Percentiles rank a stretch among this genome's conserved stretches.
phyloP scores from a whole-genome alignment of 37 sponge, comb jelly and placozoan genomes.

The Diacarnus erythraeanus region DNA sequence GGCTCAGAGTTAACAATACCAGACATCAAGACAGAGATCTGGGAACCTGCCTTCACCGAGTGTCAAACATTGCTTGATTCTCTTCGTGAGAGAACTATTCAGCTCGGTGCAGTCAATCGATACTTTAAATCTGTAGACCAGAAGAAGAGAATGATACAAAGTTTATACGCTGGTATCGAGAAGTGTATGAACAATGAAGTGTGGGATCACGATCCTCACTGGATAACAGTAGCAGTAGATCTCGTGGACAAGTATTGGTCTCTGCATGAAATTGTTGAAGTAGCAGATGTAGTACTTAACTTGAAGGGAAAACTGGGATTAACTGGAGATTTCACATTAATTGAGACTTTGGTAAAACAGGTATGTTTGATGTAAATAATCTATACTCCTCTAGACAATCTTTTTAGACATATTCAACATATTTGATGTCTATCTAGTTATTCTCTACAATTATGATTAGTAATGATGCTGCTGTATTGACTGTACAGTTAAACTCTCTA shows the following conservation, averaged over 20 bases:
- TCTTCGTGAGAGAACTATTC: constrained; percentile 8
- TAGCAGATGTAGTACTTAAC: constrained; percentile 20
- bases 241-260: constrained; percentile 11
- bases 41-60: constrained; percentile 21
- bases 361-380: neutral
- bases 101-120: constrained; percentile 3
- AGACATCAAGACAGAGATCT: constrained; percentile 19
- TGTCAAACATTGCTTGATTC: constrained; percentile 19
- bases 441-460: no score
- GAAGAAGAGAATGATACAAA: neutral
- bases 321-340: constrained; percentile 33
- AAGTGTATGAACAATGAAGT: neutral
- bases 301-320: constrained; percentile 19
- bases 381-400: neutral
- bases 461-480: no score
- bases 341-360: constrained; percentile 20
- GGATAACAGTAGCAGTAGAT: constrained; percentile 5
- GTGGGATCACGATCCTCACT: neutral
- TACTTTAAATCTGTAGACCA: neutral
- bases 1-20: neutral
- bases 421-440: no score
- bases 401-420: no score
- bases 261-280: constrained; percentile 1
- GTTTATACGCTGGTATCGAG: constrained; percentile 1
- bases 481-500: no score